Evolutionary conservation across 2,797 vertebrate species (phyloP).

Genomic region (Aplochiton taeniatus): DNA sequence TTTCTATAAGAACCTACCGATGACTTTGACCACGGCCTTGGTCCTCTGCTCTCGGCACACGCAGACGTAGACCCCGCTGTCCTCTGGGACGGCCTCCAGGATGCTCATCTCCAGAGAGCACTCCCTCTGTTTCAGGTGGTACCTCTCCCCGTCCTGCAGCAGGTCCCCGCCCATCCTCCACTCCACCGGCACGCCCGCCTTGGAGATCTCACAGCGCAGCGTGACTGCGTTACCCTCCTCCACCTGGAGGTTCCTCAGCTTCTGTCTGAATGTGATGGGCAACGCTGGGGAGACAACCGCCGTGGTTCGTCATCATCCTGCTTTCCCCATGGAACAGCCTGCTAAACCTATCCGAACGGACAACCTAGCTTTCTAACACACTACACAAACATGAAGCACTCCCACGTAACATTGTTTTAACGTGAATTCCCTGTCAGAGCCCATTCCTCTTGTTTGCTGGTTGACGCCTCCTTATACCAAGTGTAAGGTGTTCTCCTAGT

Average conservation of each 20-base stretch:
- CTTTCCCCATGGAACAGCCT: no score
- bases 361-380: no score
- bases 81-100: constrained; percentile 73
- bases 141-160: constrained; percentile 82
- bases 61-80: constrained; percentile 88
- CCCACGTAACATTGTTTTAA: no score
- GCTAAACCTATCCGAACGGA: no score
- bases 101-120: constrained; percentile 78
- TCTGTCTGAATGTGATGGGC: constrained; percentile 78
- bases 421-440: no score
- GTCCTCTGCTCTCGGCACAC: constrained; percentile 83
- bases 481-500: no score
- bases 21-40: constrained; percentile 82
- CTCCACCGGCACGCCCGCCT: constrained; percentile 64
- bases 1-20: constrained; percentile 72
- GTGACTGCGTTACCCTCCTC: constrained; percentile 72
- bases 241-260: constrained; percentile 76
- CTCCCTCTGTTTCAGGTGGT: constrained; percentile 79
- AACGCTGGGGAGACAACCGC: constrained; percentile 65
- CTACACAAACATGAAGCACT: no score
- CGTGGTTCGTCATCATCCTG: not conserved
- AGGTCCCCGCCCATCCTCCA: constrained; percentile 86
- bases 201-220: constrained; percentile 81
- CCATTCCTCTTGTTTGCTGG: no score
- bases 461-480: no score